A percentile compares a stretch with the other conserved stretches of the same genome.
Evolutionary conservation across 2,113 vertebrate species (phyloP).

Genomic region (Baryphthengus martii): DNA sequence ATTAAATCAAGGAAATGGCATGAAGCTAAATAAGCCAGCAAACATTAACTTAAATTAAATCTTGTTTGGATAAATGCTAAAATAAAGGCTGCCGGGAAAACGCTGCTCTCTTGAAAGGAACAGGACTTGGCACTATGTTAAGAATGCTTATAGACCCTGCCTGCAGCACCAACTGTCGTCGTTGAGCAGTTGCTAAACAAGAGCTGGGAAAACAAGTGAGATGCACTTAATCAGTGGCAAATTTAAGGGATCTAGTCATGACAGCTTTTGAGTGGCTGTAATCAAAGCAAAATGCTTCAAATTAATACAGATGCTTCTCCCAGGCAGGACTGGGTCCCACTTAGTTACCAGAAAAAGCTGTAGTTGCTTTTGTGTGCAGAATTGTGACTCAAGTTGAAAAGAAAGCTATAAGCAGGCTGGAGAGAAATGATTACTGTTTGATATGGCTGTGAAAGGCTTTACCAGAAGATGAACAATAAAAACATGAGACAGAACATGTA

Average conservation of each 20-base stretch:
- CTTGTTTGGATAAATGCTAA: neutral
- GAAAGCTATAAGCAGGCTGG: neutral
- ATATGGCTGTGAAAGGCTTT: neutral
- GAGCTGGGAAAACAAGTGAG: neutral
- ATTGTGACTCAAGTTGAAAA: neutral
- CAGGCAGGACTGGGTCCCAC: neutral
- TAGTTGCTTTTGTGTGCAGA: neutral
- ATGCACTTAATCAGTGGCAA: neutral
- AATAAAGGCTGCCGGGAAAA: neutral
- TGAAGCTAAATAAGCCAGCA: neutral
- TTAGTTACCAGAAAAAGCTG: neutral
- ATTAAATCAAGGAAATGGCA: neutral
- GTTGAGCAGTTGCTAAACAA: neutral
- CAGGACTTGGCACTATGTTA: neutral
- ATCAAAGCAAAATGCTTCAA: neutral
- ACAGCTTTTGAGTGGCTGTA: neutral
- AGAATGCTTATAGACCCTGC: neutral
- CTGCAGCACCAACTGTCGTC: neutral
- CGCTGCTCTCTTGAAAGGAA: neutral
- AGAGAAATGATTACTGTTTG: neutral
- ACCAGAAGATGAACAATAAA: neutral
- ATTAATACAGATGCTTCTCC: neutral
- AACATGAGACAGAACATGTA: neutral
- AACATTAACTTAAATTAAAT: neutral
- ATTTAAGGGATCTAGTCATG: neutral